A percentile compares a stretch with the other conserved stretches of the same genome.
Evolutionary conservation across 2,113 vertebrate species (phyloP).

Genomic region (Heterochromis multidens): DNA sequence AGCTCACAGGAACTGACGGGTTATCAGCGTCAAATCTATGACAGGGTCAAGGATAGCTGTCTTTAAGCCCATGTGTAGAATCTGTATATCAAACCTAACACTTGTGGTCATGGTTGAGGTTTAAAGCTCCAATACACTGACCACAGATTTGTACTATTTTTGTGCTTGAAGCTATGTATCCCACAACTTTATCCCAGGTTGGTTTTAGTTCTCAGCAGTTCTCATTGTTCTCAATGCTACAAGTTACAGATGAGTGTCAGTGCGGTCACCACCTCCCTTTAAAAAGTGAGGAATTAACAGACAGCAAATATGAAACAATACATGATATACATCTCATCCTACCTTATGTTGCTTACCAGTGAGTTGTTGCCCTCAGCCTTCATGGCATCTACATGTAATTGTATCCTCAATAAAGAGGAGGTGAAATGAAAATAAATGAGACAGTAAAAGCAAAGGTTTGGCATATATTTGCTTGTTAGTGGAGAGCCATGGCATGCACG

Average conservation of each 20-base stretch:
- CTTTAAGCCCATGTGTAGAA: neutral
- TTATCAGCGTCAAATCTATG: neutral
- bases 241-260: neutral
- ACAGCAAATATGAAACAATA: neutral
- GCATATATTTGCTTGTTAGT: neutral
- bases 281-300: neutral
- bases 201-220: neutral
- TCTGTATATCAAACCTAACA: neutral
- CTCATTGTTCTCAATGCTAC: neutral
- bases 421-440: neutral
- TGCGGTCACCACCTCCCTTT: neutral
- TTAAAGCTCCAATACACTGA: neutral
- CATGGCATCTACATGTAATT: neutral
- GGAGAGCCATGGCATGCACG: neutral
- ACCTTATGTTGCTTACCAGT: neutral
- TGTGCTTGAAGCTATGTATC: neutral
- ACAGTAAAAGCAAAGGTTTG: neutral
- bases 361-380: neutral
- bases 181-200: neutral
- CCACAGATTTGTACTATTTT: conserved; percentile 4
- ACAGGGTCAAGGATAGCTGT: neutral
- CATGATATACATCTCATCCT: neutral
- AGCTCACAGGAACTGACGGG: neutral
- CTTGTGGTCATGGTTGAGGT: conserved; percentile 20
- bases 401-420: neutral